Base-by-base conservation (phyloP, 2,888 invertebrate genomes). In the Muscina levida region DNA sequence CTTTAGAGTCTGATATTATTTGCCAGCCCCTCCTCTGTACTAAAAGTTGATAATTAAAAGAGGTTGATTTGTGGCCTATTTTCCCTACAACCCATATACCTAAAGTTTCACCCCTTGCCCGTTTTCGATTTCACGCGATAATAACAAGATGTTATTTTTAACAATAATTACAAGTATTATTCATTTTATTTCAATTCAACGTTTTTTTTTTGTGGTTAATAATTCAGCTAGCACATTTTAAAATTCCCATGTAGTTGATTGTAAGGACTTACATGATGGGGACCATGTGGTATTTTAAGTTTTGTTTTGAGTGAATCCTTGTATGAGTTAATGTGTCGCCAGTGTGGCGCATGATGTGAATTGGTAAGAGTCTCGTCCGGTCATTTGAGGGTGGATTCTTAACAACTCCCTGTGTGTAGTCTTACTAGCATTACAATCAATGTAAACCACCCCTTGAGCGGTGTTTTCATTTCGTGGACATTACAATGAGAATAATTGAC, bases 191-290 rank as follows among this genome's bases (percentile, higher is more conserved):
- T 53, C 53, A 10, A 24, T 22, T 24, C 24, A 24, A 53, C 24
- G 24, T 22, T 22, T 13, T 31, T 31, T 31, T 31, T 5, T 3
- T 31, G 17, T 24, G 13, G 37, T 66, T 17, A 66, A 73, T 24
- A 67, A 67, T 73, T 73, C 11, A 56, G 39, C n/a, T 31, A 31
- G 57, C 73, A 73, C 44, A 31, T 73, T 73, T 73, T 22, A 0
- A 48, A 73, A 37, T 73, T 73, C 73, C 56, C 73, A 73, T 44
- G 39, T 39, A 37, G 8, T 3, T 39, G 17, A 1, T 70, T 26
- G n/a, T n/a, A 17, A 46, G 17, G 48, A 48, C 17, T 2, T 17
- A 17, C 48, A 48, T 17, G 46, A 13, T 48, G 19, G 19, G n/a
- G 15, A 46, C 31, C 71, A 72, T 59, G 46, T 59, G 46, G 31